phyloP scores from a whole-genome alignment of 2,797 vertebrate genomes.

The Chloroceryle amazona region DNA sequence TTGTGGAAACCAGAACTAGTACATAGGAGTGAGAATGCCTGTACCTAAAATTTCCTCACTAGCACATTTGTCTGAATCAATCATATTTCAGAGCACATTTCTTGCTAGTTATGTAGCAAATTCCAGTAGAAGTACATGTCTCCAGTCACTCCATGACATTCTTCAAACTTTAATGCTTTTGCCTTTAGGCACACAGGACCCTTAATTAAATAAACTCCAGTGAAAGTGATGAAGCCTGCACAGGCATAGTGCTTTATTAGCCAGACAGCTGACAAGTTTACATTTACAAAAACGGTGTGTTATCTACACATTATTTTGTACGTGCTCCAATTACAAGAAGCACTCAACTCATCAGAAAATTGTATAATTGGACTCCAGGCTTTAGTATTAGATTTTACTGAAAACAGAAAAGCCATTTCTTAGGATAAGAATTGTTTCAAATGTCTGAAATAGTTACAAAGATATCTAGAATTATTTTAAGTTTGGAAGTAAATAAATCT shows the following conservation, averaged over 20 bases:
- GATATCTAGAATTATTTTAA: not conserved
- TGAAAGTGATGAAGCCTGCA: not conserved
- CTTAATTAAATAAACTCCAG: conserved; percentile 6
- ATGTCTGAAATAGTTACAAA: not conserved
- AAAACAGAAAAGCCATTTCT: not conserved
- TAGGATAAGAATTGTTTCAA: not conserved
- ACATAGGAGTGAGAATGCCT: not conserved
- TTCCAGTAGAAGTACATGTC: not conserved
- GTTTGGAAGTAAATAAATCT: not conserved
- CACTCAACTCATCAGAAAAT: not conserved
- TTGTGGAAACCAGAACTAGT: not conserved
- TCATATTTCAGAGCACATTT: not conserved
- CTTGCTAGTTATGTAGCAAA: not conserved
- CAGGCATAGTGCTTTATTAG: not conserved
- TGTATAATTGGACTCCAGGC: not conserved
- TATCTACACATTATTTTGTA: not conserved
- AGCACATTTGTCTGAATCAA: not conserved
- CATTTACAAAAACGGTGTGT: not conserved
- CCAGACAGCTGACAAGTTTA: not conserved
- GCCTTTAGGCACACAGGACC: not conserved
- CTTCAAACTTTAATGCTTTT: not conserved
- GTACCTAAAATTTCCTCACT: not conserved
- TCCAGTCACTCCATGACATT: not conserved
- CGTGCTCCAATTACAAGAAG: not conserved
- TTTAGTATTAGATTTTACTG: not conserved